Base-by-base conservation (phyloP, 2,113 vertebrate species). In the Labeo catla region DNA sequence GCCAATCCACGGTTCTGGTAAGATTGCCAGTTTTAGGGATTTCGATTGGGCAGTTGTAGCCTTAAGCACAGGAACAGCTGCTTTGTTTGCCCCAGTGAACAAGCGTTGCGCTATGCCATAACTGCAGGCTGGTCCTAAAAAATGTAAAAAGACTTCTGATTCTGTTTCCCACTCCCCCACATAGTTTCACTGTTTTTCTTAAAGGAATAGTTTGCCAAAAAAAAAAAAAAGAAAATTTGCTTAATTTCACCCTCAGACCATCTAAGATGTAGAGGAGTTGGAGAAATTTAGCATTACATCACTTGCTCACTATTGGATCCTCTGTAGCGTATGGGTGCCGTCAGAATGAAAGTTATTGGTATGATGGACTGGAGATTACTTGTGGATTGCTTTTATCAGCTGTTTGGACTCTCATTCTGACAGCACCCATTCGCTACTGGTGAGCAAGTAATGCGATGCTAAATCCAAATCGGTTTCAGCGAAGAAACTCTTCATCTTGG, bases 81-180 rank as follows among this genome's bases (percentile, higher is more conserved):
- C 70, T 91, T 74, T n/a, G 59, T 84, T 87, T 84, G 84, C 4
- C 59, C 45, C 87, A 86, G 89, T 68, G 59, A 54, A 65, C 49
- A 87, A 89, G 54, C 76, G 19, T 63, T 76, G 78, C 83, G 57
- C 81, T 36, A 83, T 92, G 88, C 90, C 87, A 86, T 89, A 88
- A 89, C 91, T 73, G 49, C 88, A 90, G 87, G 63, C 90, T 89
- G 85, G 85, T 90, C 83, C 16, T 86, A 87, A 87, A 72, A 90
- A 70, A 86, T 43, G 73, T 49, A 59, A 86, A 88, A 87, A 85
- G 28, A 73, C 12, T 39, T 39, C 39, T 39, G 39, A 39, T 39
- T 39, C 39, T 39, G 0, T 5, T 61, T 76, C 87, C 87, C 23
- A 68, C 61, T 36, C 36, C 73, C 59, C 73, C 78, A 77, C 84